These are phyloP conservation scores for Drosophila lowei DNA, from an alignment of 1,140 invertebrate species.

Conservation along the genomic window DNA sequence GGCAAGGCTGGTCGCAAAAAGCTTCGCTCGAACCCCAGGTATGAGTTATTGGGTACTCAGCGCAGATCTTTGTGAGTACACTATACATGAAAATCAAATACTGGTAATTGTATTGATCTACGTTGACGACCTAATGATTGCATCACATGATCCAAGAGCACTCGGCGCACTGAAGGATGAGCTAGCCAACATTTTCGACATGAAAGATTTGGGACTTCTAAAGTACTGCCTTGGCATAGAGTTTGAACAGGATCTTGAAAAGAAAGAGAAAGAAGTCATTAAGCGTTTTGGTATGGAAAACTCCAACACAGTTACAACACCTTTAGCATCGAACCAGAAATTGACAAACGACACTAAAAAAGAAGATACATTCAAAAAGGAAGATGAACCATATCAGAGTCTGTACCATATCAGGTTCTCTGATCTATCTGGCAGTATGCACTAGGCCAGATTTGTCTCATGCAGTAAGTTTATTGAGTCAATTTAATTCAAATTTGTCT, in stretches of 20 bases:
- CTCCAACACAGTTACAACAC: neutral
- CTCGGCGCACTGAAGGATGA: neutral
- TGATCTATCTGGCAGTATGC: neutral
- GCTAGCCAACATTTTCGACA: neutral
- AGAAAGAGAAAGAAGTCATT: slow-evolving; percentile 3
- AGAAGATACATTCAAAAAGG: neutral
- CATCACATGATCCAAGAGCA: neutral
- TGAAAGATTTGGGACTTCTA: neutral
- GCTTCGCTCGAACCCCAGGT: slow-evolving; percentile 63
- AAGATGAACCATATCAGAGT: slow-evolving; percentile 1
- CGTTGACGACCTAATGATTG: neutral
- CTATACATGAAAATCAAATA: no score
- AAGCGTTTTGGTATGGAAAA: slow-evolving; percentile 1
- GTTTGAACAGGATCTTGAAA: slow-evolving; percentile 5
- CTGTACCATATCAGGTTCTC: slow-evolving; percentile 5
- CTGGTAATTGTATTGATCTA: no score
- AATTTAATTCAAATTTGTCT: neutral
- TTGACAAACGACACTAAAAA: neutral
- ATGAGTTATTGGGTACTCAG: no score
- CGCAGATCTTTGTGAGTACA: no score
- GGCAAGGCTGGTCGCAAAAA: slow-evolving; percentile 77
- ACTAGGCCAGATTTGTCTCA: slow-evolving; percentile 3
- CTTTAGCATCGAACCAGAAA: slow-evolving; percentile 2
- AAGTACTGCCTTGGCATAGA: slow-evolving; percentile 8
- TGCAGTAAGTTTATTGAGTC: neutral